These are phyloP conservation scores for Penaeus monodon DNA, from an alignment of 2,888 invertebrate genomes.

Conservation along the genomic window DNA sequence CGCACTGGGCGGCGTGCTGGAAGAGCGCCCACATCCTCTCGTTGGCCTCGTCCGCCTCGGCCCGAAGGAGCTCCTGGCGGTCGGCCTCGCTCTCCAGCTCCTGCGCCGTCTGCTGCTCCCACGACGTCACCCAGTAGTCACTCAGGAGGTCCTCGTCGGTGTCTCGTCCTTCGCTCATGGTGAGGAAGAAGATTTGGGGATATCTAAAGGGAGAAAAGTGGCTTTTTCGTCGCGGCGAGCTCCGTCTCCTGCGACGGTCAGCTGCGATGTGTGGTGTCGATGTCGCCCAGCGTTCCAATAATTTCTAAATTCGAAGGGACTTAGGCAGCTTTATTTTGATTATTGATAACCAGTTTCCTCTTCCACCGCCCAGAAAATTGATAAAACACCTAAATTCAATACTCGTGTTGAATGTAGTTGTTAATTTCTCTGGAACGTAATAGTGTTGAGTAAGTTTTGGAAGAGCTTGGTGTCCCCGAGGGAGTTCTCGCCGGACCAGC, in stretches of 20 bases:
- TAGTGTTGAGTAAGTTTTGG: too few species aligned
- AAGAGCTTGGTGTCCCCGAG: not conserved
- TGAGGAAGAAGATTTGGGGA: not conserved
- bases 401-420: too few species aligned
- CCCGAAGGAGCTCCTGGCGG: constrained; percentile 34
- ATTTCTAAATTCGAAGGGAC: not conserved
- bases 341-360: too few species aligned
- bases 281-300: constrained; percentile 48
- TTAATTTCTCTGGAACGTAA: too few species aligned
- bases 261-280: constrained; percentile 48
- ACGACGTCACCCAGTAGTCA: constrained; percentile 61
- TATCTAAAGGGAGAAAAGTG: not conserved
- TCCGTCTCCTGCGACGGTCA: constrained; percentile 8
- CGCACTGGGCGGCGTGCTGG: constrained; percentile 63
- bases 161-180: constrained; percentile 64
- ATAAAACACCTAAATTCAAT: too few species aligned
- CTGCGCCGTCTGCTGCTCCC: constrained; percentile 61
- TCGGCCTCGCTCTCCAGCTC: constrained; percentile 59
- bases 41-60: constrained; percentile 56
- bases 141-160: constrained; percentile 58
- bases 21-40: constrained; percentile 60
- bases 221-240: not conserved
- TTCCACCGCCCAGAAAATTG: too few species aligned
- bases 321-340: too few species aligned
- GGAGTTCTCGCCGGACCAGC: not conserved